Evolutionary conservation across 1,140 invertebrate species (phyloP), one percentile per base, ranked within the genome.

Genomic region (Kradibia gibbosae): DNA sequence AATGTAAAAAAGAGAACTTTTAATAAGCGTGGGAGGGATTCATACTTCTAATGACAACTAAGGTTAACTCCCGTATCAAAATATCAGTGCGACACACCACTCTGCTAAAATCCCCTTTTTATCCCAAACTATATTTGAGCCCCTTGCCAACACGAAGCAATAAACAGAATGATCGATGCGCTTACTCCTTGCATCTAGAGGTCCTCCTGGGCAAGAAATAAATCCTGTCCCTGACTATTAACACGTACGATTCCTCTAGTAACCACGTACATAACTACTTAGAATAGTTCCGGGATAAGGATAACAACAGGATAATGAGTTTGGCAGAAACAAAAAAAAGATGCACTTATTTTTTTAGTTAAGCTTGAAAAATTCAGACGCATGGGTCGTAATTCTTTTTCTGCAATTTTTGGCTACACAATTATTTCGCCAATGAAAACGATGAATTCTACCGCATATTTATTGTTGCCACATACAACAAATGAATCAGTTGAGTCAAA

Each of bases 161-260:
- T 17, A 3, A 20, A 20, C 50, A 28, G 62, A 50, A 71, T 78
- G 77, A 78, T 78, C 62, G 65, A 78, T 78, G 77, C 65, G 48
- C 20, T 15, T 3, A 65, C 34, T 31, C 77, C 28, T 28, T 67
- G 60, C 75, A 55, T 65, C 77, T 71, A 65, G 55, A 13, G 34
- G 10, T 1, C 11, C 25, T 15, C 17, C 10, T 20, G 31, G 31
- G 34, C 20, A 20, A 53, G 22, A 20, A 53, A 53, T 53, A 11
- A 53, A 53, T 53, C 15, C 50, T 22, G 48, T 3, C 17, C 42
- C n/a, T 45, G 48, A 71, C 28, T 17, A 34, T 65, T 36, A 34
- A 36, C 60, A 65, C 48, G 45, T 73, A 7, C 22, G 34, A 53
- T 70, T 70, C 28, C 10, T 45, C 67, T 1, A 39, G 42, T 25